Percentiles rank a stretch among this genome's conserved stretches.
phyloP scores from a whole-genome alignment of 2,888 invertebrate genomes.

The Clivina fossor region DNA sequence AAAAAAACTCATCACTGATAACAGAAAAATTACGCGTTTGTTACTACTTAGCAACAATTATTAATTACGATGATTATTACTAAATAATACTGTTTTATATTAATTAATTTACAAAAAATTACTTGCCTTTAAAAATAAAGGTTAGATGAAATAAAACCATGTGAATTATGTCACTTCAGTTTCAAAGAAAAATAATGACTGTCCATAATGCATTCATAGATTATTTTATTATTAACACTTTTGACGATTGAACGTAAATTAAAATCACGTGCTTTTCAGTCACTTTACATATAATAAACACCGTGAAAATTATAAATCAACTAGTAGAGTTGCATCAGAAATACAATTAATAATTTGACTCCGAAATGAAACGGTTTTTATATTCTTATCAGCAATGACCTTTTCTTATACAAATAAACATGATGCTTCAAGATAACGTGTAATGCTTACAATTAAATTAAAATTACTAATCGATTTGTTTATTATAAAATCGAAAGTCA shows the following conservation, averaged over 20 bases:
- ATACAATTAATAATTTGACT: background rate
- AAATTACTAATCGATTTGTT: slow-evolving; percentile 9
- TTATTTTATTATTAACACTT: no score
- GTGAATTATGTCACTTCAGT: no score
- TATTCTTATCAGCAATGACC: slow-evolving; percentile 26
- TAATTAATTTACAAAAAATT: background rate
- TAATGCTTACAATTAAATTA: slow-evolving; percentile 3
- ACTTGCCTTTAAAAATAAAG: slow-evolving; percentile 7
- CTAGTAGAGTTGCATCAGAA: slow-evolving; percentile 13
- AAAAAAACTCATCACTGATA: slow-evolving; percentile 11
- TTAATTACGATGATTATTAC: slow-evolving; percentile 3
- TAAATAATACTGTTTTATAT: background rate
- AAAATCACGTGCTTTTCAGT: slow-evolving; percentile 15
- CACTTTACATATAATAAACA: slow-evolving; percentile 7
- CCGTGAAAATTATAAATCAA: slow-evolving; percentile 14
- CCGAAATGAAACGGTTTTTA: slow-evolving; percentile 6
- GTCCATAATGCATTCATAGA: no score
- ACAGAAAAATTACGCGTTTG: slow-evolving; percentile 2
- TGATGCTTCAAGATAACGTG: slow-evolving; percentile 12
- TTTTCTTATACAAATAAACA: slow-evolving; percentile 23
- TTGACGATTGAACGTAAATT: no score
- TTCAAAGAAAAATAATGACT: no score
- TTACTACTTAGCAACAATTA: slow-evolving; percentile 22
- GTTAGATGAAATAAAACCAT: no score
- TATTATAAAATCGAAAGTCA: no score